Evolutionary conservation across 1,140 invertebrate genomes (phyloP), one percentile per base, ranked within the genome.

Genomic region (Venustaconcha ellipsiformis): DNA sequence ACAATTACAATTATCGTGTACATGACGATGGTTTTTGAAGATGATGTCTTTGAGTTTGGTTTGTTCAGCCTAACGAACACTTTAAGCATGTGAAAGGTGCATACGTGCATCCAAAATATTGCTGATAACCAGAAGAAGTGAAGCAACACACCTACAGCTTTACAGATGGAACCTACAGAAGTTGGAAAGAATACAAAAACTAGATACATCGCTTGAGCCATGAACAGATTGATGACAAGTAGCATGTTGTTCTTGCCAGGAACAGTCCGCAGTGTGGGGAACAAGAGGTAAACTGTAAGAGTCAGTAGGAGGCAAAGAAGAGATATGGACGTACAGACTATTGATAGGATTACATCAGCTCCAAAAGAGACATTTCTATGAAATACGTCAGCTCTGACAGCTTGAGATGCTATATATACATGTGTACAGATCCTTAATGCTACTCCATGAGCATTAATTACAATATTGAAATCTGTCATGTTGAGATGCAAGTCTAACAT

Each of bases 221-320:
- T 15, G n/a, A 74, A n/a, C 13, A 74, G 58, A 56, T 56, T n/a
- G 26, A 62, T 30, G 23, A 67, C 30, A 12, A 74, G 67, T 15
- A n/a, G 66, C 72, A 74, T 74, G 15, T 67, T 67, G 55, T 74
- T 74, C 23, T 68, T 37, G 18, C 72, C 72, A 23, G 72, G 66
- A n/a, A 74, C 2, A 37, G 66, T 68, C 30, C 59, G 57, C 23
- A 74, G 20, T 11, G 13, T 15, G 20, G 66, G 66, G 0, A 74
- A 37, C 26, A 69, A 13, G 63, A 23, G 60, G 57, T 74, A 74
- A 17, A 67, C 56, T 8, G 63, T 37, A 57, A 74, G 63, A 1
- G 72, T 68, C 6, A 74, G 18, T 14, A 74, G 1, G 26, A 74
- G 60, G 4, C 66, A 68, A 18, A 67, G 20, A 14, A 69, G n/a